These are phyloP conservation scores for Argyra leucocephala DNA, from an alignment of 2,888 invertebrate genomes.

Conservation along the genomic window DNA sequence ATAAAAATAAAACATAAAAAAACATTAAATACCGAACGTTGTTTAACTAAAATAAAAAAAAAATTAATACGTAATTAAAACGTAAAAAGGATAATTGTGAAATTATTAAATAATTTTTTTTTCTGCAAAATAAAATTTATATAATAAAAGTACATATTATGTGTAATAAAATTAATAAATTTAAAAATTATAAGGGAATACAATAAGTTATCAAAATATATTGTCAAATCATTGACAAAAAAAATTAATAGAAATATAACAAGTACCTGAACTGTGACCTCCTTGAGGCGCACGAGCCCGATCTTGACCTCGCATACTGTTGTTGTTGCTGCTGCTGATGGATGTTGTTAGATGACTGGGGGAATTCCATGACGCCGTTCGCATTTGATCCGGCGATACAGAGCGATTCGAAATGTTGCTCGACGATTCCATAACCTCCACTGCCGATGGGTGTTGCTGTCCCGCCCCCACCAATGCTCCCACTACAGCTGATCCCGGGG, in stretches of 20 bases:
- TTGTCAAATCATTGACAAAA: too few species aligned
- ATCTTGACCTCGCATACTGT: conserved; percentile 41
- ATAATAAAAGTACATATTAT: background rate
- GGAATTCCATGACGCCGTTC: conserved; percentile 38
- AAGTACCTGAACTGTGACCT: conserved; percentile 44
- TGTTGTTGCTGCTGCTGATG: conserved; percentile 30
- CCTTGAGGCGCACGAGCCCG: conserved; percentile 44
- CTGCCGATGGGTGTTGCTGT: conserved; percentile 41
- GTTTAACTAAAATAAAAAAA: background rate
- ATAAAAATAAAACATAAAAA: background rate
- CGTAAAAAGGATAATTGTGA: too few species aligned
- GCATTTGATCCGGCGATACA: conserved; percentile 40
- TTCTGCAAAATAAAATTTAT: background rate
- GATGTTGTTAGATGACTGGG: conserved; percentile 31
- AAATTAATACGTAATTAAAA: background rate
- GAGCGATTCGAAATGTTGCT: conserved; percentile 44
- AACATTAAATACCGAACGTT: background rate
- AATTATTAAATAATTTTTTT: too few species aligned
- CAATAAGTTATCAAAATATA: background rate
- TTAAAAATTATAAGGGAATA: background rate
- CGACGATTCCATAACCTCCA: conserved; percentile 29
- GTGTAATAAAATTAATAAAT: background rate
- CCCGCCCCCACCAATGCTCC: conserved; percentile 32
- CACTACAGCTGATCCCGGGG: conserved; percentile 34
- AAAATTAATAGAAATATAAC: background rate